These are phyloP conservation scores for Hedychridium roseum DNA, from an alignment of 2,888 invertebrate species.

Conservation along the genomic window DNA sequence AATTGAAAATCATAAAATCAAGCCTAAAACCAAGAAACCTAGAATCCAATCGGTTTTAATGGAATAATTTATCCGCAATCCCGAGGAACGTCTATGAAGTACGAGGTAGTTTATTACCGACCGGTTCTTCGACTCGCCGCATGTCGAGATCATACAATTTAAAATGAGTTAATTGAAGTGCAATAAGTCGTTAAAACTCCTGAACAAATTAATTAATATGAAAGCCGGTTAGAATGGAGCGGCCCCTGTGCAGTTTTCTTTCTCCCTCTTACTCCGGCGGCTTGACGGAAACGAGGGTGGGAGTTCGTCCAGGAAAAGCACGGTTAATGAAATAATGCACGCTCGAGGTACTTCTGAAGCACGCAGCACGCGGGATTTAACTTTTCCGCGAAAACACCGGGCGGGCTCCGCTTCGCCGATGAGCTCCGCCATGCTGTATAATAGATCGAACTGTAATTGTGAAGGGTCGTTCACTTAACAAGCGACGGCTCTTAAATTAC, in stretches of 20 bases:
- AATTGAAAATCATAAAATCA: too few relatives aligned
- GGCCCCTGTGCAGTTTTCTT: constrained; percentile 29
- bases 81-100: constrained; percentile 7
- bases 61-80: too few relatives aligned
- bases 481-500: too few relatives aligned
- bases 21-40: too few relatives aligned
- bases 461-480: too few relatives aligned
- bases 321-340: constrained; percentile 50
- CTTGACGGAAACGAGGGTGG: constrained; percentile 22
- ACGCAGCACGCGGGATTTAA: constrained; percentile 34
- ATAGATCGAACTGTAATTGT: too few relatives aligned
- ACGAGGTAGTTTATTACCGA: constrained; percentile 30
- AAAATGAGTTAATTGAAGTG: constrained; percentile 57
- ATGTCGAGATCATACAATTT: constrained; percentile 46
- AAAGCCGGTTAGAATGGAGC: constrained; percentile 47
- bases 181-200: constrained; percentile 58
- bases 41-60: too few relatives aligned
- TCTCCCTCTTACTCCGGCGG: constrained; percentile 22
- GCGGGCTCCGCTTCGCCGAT: not conserved
- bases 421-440: too few relatives aligned
- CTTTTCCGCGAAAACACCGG: constrained; percentile 40
- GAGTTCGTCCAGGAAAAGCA: constrained; percentile 38
- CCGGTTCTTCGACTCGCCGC: constrained; percentile 18
- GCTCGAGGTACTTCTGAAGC: constrained; percentile 40
- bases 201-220: constrained; percentile 56